Base-by-base conservation (phyloP, 2,113 vertebrate species). In the Donacobius atricapilla region DNA sequence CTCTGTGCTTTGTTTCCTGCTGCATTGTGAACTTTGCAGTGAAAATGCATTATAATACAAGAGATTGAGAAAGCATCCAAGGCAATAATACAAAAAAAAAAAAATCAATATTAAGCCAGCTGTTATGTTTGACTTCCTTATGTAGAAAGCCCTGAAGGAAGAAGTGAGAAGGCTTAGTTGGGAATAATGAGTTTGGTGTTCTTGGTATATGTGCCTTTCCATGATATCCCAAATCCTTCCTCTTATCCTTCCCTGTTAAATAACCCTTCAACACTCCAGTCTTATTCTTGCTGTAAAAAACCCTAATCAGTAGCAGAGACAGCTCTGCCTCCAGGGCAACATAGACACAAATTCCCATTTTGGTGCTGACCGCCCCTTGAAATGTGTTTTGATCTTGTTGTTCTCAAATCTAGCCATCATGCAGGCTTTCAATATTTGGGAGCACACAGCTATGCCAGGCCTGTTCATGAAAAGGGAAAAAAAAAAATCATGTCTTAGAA, bases 131-230 rank as follows among this genome's bases (percentile, higher is more conserved):
- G 42, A 82, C 18, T 78, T 82, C 19, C 25, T 42, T 15, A 15
- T 11, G 15, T 64, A 66, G 77, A 84, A 91, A 89, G 24, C 30
- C 56, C 60, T n/a, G 28, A 19, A 65, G 25, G 42, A 78, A 58
- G 45, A 76, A 83, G 8, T 42, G 25, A 73, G 68, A 83, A 78
- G 54, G 21, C 8, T 72, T 79, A 68, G 9, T 0, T 69, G n/a
- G n/a, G 23, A 69, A 37, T 0, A 7, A 15, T 33, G 61, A 35
- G 1, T 58, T 84, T 66, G 44, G 16, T 1, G 0, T 23, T 70
- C 31, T 47, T 3, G 2, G 11, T 51, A 47, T 22, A 3, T 11
- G 13, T 54, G 30, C 11, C 27, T 70, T 81, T 84, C 54, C 0
- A 0, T 37, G 76, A 53, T 1, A 2, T 44, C 30, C 15, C 65